Percentiles rank a stretch among this genome's conserved stretches.
Conservation (phyloP, 2,113 vertebrate genomes). For the Pteronura brasiliensis region DNA sequence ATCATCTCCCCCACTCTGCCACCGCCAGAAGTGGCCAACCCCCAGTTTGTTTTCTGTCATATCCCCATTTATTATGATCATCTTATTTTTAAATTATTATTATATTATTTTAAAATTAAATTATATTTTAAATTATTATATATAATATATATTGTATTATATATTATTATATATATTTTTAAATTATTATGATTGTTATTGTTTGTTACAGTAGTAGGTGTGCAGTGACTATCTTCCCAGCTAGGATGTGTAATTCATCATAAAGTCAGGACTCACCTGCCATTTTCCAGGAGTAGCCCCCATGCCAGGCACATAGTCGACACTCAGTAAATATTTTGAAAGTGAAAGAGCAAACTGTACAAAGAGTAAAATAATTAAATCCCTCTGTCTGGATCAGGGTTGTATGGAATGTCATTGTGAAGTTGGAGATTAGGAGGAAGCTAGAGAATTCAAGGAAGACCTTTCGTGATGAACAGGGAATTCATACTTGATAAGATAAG, state of each 20-base stretch:
- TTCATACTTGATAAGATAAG: neutral
- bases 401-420: neutral
- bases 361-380: neutral
- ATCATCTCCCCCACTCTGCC: fast-evolving
- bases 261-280: neutral
- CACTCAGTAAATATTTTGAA: neutral
- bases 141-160: no score
- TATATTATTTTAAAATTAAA: no score
- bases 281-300: neutral
- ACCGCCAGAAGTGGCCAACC: neutral
- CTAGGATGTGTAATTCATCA: neutral
- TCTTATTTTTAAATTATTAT: neutral
- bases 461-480: neutral
- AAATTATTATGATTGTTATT: neutral
- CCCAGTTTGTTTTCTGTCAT: neutral
- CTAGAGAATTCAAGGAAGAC: neutral
- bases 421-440: neutral
- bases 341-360: neutral
- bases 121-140: no score
- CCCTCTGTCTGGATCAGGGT: neutral
- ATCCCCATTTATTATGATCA: neutral
- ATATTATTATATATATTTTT: neutral
- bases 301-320: neutral
- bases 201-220: neutral
- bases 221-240: neutral